Base-by-base conservation (phyloP, 2,888 invertebrate genomes). In the Dichetophora obliterata region DNA sequence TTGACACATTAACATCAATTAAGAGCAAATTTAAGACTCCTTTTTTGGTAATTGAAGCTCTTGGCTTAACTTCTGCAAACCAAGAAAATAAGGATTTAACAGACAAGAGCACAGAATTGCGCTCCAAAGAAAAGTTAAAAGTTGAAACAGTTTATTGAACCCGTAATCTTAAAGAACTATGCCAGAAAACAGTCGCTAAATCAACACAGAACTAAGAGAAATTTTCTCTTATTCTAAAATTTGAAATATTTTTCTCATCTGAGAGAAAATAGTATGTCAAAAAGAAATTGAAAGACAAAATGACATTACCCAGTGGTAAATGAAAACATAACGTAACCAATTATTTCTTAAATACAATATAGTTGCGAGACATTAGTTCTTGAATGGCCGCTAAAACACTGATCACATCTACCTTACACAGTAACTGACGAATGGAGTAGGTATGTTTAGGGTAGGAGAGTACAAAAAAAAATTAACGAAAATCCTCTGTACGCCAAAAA, bases 131-230 rank as follows among this genome's bases (percentile, higher is more conserved):
- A 63, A 34, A 63, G 31, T 31, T 24, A 50, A 16, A 43, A 19
- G 68, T 54, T 73, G 57, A 74, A 77, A 75, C 59, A 77, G 78
- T 80, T 80, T 80, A 77, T 77, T 80, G 78, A 80, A 78, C 80
- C 75, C 77, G 6, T 24, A 50, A 74, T 68, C 69, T 66, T 71
- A 77, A 75, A 66, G 65, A 75, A 68, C 61, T 73, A 59, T 50
- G 71, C 22, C 34, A 16, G 22, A 57, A 57, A 68, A 34, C 5
- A 14, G 34, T n/a, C 27, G 24, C 24, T 27, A 59, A 59, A 27
- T 59, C 0, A 22, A 59, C 8, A 59, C 16, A 59, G 27, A 59
- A 27, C 5, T 27, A 59, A 59, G 59, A 59, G 59, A 8, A 59
- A 1, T 6, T 11, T 2, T 11, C 43, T 43, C 43, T 43, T 5